Conservation (phyloP, 2,797 vertebrate species). For the Periophthalmus magnuspinnatus region DNA sequence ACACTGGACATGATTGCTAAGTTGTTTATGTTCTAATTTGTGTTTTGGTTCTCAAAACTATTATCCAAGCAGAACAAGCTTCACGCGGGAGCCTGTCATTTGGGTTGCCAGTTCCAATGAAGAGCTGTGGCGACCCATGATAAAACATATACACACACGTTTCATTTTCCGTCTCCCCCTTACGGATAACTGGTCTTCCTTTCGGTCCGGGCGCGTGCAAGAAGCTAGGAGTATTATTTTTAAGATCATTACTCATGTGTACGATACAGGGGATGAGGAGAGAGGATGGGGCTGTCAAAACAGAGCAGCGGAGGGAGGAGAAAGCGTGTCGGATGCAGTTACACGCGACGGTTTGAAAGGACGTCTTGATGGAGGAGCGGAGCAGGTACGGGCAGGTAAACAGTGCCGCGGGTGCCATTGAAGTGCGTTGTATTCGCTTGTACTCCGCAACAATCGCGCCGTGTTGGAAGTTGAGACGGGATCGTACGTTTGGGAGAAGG, state of each 20-base stretch:
- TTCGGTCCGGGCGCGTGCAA: background rate
- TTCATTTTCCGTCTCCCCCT: conserved; percentile 48
- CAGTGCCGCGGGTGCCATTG: background rate
- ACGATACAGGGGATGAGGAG: conserved; percentile 33
- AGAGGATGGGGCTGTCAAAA: conserved; percentile 48
- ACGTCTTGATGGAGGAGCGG: conserved; percentile 16
- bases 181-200: conserved; percentile 39
- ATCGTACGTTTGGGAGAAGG: background rate
- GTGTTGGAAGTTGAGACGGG: background rate
- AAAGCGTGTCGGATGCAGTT: conserved; percentile 27
- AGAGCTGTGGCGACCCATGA: conserved; percentile 61
- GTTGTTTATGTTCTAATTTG: no score
- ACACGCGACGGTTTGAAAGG: conserved; percentile 26
- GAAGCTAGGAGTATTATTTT: conserved; percentile 49
- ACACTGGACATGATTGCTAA: no score
- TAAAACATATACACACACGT: conserved; percentile 58
- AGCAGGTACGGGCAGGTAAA: conserved; percentile 29
- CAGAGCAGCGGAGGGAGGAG: conserved; percentile 18
- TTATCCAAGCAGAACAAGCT: no score
- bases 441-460: background rate
- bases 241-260: conserved; percentile 64
- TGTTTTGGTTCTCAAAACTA: no score
- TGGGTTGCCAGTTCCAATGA: background rate
- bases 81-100: no score
- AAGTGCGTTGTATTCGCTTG: background rate